Evolutionary conservation across 2,888 invertebrate genomes (phyloP), one percentile per base, ranked within the genome.

Genomic region (Macrophya annulata): DNA sequence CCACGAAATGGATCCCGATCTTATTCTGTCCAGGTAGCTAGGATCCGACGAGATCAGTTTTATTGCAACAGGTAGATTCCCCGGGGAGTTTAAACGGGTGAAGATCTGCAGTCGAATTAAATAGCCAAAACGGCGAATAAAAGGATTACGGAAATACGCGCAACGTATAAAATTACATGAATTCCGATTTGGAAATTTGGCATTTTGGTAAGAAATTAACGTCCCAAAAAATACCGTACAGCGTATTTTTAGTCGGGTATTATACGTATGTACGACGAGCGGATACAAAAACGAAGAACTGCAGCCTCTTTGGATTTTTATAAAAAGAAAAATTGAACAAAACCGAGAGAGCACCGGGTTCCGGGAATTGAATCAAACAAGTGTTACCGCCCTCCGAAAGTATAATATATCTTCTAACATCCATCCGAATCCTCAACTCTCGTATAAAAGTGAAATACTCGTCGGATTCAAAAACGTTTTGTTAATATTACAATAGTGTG

Each of bases 301-400:
- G 9, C 8, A 9, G 40, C 40, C 17, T 17, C 51, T 59, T 59
- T 59, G n/a, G 25, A n/a, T 31, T 31, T 82, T 86, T 51, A 17
- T 59, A 87, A 86, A 86, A 88, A 90, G 90, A 90, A 90, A 91
- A 91, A 91, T 91, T 90, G 90, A 90, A 89, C 88, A 85, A 65
- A 89, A 86, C 89, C 88, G 88, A 87, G 87, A 87, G 86, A 89
- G 88, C 83, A 45, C 43, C 89, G 89, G 88, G 88, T 91, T 91
- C 91, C 88, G 87, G 87, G 91, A 91, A 92, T 91, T 91, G 91
- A 92, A 92, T 92, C 92, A 91, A 91, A 92, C 91, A 92, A 92
- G 91, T 92, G 91, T 91, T 91, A 90, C 91, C 90, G 91, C 90
- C 90, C 90, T 89, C 89, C 87, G 86, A 85, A 88, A 87, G 88